Evolutionary conservation across 2,888 invertebrate species (phyloP).

Genomic region (Achlya flavicornis): DNA sequence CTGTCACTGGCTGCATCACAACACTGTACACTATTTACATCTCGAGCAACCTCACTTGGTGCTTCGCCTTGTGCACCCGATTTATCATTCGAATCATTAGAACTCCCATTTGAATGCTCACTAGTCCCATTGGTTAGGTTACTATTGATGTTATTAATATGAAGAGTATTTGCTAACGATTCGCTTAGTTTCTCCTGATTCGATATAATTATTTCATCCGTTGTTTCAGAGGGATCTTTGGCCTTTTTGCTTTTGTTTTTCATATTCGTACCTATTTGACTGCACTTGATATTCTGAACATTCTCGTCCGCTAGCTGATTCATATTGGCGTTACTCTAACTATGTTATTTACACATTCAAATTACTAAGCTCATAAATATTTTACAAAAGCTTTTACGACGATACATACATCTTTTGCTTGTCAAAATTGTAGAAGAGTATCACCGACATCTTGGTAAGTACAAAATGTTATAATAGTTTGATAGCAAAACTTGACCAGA

Average conservation of each 20-base stretch:
- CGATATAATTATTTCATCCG: conserved; percentile 65
- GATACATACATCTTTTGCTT: conserved; percentile 73
- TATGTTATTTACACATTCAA: conserved; percentile 77
- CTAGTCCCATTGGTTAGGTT: conserved; percentile 77
- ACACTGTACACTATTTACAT: conserved; percentile 77
- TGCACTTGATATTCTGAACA: conserved; percentile 72
- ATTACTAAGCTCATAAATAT: conserved; percentile 64
- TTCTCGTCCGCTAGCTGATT: conserved; percentile 73
- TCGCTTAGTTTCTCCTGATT: conserved; percentile 71
- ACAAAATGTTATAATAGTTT: conserved; percentile 56
- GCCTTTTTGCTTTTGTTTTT: conserved; percentile 79
- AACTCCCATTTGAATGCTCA: conserved; percentile 66
- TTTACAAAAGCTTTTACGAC: conserved; percentile 58
- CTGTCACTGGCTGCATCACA: conserved; percentile 52
- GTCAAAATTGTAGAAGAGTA: conserved; percentile 77
- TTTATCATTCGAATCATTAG: conserved; percentile 47
- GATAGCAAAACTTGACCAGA: conserved; percentile 49
- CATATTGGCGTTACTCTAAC: conserved; percentile 71
- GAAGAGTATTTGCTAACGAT: conserved; percentile 72
- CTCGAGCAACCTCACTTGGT: conserved; percentile 46
- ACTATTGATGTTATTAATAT: conserved; percentile 72
- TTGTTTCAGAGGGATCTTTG: conserved; percentile 75
- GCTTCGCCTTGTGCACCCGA: conserved; percentile 51
- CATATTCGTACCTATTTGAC: conserved; percentile 67
- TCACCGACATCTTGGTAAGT: conserved; percentile 80